Percentiles rank a stretch among this genome's conserved stretches.
These are phyloP conservation scores for Lissonota sp. DNA, from an alignment of 2,888 invertebrate species.

Conservation along the genomic window DNA sequence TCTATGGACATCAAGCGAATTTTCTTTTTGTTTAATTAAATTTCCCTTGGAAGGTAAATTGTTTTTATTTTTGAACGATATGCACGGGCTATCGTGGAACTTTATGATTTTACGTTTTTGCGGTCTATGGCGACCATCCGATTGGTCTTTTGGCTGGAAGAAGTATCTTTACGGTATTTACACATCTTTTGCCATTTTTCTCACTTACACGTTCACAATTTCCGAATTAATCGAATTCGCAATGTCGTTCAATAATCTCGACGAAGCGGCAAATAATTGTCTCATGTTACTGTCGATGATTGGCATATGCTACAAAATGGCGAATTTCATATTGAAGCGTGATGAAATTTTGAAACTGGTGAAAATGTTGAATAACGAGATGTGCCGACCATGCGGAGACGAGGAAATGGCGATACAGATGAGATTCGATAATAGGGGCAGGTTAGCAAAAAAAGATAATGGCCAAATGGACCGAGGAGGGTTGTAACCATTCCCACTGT, in stretches of 20 bases:
- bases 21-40: not conserved
- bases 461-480: too few relatives aligned
- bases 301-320: slow-evolving; percentile 53
- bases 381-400: slow-evolving; percentile 31
- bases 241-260: slow-evolving; percentile 18
- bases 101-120: slow-evolving; percentile 46
- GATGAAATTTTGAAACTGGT: slow-evolving; percentile 34
- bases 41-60: not conserved
- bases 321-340: slow-evolving; percentile 30
- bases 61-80: slow-evolving; percentile 1
- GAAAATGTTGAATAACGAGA: slow-evolving; percentile 25
- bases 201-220: slow-evolving; percentile 18
- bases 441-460: slow-evolving; percentile 20
- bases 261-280: slow-evolving; percentile 30
- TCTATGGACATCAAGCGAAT: not conserved
- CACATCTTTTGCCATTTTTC: slow-evolving; percentile 34
- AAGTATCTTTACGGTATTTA: slow-evolving; percentile 46
- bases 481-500: too few relatives aligned
- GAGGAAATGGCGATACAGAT: slow-evolving; percentile 49
- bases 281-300: slow-evolving; percentile 49
- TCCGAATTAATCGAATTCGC: slow-evolving; percentile 41
- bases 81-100: slow-evolving; percentile 40
- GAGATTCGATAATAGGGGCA: slow-evolving; percentile 39
- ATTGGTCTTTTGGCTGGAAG: slow-evolving; percentile 52
- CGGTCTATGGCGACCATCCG: slow-evolving; percentile 49